Conservation (phyloP, 2,888 invertebrate genomes). For the Limnephilus marmoratus region DNA sequence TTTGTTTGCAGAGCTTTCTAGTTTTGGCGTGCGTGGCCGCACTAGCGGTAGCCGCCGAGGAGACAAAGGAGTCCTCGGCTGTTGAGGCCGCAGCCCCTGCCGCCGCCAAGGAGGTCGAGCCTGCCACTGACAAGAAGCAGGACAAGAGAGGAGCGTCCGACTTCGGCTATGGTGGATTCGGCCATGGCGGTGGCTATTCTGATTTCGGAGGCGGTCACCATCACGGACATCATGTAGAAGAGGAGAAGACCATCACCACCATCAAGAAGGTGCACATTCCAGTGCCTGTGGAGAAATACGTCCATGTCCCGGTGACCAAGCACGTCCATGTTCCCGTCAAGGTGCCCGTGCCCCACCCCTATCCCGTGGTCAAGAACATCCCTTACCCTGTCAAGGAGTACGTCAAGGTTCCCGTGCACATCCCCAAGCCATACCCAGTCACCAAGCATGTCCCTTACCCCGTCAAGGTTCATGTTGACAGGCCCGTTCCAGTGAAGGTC, state of each 20-base stretch:
- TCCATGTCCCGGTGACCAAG: constrained; percentile 83
- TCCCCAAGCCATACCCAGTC: constrained; percentile 83
- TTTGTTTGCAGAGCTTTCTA: constrained; percentile 64
- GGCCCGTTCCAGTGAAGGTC: constrained; percentile 81
- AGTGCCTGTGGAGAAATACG: constrained; percentile 84
- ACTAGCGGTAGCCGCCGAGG: constrained; percentile 79
- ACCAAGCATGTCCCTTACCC: constrained; percentile 80
- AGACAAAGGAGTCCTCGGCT: constrained; percentile 74
- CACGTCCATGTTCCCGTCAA: constrained; percentile 82
- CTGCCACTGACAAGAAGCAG: constrained; percentile 76
- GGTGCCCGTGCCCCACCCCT: constrained; percentile 84
- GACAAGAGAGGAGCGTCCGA: constrained; percentile 78
- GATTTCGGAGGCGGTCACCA: constrained; percentile 71
- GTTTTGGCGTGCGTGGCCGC: constrained; percentile 69
- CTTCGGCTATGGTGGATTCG: constrained; percentile 73
- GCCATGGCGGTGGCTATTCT: constrained; percentile 70
- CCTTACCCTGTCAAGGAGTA: constrained; percentile 82
- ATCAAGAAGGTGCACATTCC: constrained; percentile 85
- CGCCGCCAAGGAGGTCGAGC: constrained; percentile 71
- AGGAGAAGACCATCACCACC: constrained; percentile 82
- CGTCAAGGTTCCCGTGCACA: constrained; percentile 82
- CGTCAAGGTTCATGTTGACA: constrained; percentile 78
- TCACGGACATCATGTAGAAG: constrained; percentile 70
- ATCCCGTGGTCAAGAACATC: constrained; percentile 83
- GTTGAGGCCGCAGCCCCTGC: constrained; percentile 69